Percentiles rank a stretch among this genome's conserved stretches.
Conservation (phyloP, 2,888 invertebrate species). For the Ariolimax columbianus region DNA sequence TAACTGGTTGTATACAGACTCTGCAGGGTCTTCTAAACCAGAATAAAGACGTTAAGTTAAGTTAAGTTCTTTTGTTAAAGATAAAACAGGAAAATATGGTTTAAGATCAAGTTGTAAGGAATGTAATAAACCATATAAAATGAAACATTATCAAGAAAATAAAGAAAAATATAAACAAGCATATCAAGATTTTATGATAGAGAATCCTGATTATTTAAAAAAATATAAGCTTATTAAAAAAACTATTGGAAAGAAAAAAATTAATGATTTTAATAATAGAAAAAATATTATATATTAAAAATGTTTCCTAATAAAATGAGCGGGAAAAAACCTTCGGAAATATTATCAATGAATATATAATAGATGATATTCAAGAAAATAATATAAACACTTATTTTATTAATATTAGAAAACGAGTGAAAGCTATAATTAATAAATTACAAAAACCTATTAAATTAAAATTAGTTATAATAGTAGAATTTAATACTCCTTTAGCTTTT, state of each 20-base stretch:
- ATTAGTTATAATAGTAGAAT: too few species aligned
- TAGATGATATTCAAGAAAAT: background rate
- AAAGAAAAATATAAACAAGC: conserved; percentile 11
- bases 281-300: background rate
- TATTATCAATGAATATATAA: background rate
- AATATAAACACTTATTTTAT: too few species aligned
- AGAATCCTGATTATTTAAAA: conserved; percentile 18
- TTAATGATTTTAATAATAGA: background rate
- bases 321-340: background rate
- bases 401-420: too few species aligned
- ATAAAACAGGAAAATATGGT: conserved; percentile 7
- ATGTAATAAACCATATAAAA: conserved; percentile 24
- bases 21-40: too few species aligned
- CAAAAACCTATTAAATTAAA: too few species aligned
- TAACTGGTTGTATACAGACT: too few species aligned
- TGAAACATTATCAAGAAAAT: conserved; percentile 19
- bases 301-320: conserved; percentile 21
- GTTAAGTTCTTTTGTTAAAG: background rate
- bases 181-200: conserved; percentile 14
- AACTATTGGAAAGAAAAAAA: too few species aligned
- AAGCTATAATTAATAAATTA: too few species aligned
- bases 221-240: too few species aligned
- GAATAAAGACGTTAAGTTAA: too few species aligned
- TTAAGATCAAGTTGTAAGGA: conserved; percentile 8
- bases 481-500: too few species aligned